Evolutionary conservation across 2,113 vertebrate genomes (phyloP), one percentile per base, ranked within the genome.

Genomic region (Casuarius casuarius): DNA sequence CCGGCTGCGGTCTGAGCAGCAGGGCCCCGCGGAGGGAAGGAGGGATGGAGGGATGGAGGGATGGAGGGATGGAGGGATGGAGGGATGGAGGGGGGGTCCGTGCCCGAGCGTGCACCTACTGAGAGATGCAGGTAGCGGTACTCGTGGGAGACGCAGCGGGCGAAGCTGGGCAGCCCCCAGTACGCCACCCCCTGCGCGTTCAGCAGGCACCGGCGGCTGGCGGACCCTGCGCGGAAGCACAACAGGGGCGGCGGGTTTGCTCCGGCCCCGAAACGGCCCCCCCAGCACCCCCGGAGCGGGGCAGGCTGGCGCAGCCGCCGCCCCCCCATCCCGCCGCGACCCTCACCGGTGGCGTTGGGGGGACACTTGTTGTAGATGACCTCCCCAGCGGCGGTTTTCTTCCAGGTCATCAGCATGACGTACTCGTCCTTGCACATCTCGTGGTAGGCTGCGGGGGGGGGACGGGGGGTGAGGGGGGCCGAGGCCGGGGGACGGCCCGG

Each of bases 191-290:
- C 99, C 8, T 99, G 99, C 98, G 98, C 98, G 97, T 99, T 99
- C 98, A 99, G 99, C 98, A 99, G 98, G 98, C 99, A 99, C 97
- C 98, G 99, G 98, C 99, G 99, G 98, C 99, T 99, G 98, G 99
- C 99, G 94, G 99, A 99, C 91, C 99, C 99, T 99, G 88, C 0
- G 29, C 0, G 0, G 35, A 84, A 56, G 84, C 40, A 79, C 12
- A 56, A 22, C n/a, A 77, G n/a, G 48, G 33, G 88, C n/a, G 51
- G 1, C 4, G 15, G 56, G 79, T 3, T 51, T 0, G 7, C 14
- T 2, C 0, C 10, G 12, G 74, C n/a, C 5, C 2, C 0, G 72
- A 26, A 9, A 44, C 21, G 2, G 1, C 5, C 33, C 6, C 28
- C 48, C 31, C 2, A 2, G 29, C n/a, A n/a, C 3, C 52, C 8